Evolutionary conservation across 2,797 vertebrate genomes (phyloP).

Genomic region (Falco biarmicus): DNA sequence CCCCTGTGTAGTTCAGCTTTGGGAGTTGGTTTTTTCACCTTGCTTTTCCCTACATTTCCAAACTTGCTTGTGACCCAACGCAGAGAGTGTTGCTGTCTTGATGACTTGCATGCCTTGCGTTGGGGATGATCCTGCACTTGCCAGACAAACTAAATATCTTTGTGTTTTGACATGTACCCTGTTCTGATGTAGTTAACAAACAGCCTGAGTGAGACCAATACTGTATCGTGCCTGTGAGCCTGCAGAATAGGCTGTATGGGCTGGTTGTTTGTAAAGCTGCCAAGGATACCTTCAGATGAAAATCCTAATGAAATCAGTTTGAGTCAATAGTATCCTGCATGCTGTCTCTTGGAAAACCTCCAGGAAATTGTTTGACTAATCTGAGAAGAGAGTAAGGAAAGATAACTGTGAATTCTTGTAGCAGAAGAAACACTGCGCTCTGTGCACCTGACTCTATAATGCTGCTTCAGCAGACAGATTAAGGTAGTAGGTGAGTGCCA

Average conservation of each 20-base stretch:
- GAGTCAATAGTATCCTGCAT: constrained; percentile 1
- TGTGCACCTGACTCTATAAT: background rate
- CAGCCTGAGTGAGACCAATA: background rate
- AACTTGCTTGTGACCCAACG: accelerated
- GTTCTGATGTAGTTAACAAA: background rate
- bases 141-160: background rate
- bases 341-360: constrained; percentile 22
- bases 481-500: background rate
- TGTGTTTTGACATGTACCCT: background rate
- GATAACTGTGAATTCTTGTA: background rate
- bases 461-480: background rate
- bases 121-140: background rate
- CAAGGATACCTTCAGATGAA: background rate
- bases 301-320: background rate
- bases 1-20: background rate
- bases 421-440: background rate
- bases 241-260: background rate
- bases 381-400: background rate
- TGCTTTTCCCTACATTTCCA: background rate
- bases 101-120: accelerated
- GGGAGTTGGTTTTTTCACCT: background rate
- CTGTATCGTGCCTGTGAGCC: background rate
- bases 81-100: background rate
- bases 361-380: constrained; percentile 4
- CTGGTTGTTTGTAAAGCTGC: background rate